Evolutionary conservation across 2,113 vertebrate species (phyloP).

Genomic region (Myocastor coypus): DNA sequence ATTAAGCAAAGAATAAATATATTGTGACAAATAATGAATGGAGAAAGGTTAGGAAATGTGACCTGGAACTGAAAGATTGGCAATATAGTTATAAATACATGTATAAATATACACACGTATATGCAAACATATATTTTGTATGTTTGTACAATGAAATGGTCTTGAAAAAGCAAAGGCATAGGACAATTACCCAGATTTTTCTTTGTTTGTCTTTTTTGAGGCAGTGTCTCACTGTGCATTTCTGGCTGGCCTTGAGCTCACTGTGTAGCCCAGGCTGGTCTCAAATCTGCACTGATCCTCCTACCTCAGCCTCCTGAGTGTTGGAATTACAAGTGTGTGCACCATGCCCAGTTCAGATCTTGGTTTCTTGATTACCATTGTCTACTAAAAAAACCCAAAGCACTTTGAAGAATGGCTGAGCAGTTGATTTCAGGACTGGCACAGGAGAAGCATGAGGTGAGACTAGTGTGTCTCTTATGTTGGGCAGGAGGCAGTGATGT

Average conservation of each 20-base stretch:
- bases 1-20: not conserved
- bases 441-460: not conserved
- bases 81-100: accelerated
- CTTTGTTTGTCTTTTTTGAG: no score
- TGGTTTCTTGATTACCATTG: slow-evolving; percentile 11
- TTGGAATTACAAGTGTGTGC: no score
- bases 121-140: not conserved
- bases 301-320: no score
- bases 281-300: no score
- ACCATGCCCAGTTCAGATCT: not conserved
- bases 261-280: no score
- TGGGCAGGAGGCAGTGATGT: not conserved
- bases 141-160: not conserved
- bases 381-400: not conserved
- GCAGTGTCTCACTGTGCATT: no score
- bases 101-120: not conserved
- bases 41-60: not conserved
- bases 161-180: not conserved
- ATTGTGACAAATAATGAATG: not conserved
- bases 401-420: not conserved
- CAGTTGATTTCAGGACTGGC: not conserved
- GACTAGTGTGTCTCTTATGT: not conserved
- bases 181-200: not conserved
- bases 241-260: no score
- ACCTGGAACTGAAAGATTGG: not conserved